Evolutionary conservation across 2,888 invertebrate species (phyloP), one percentile per base, ranked within the genome.

Genomic region (Physocephala rufipes): DNA sequence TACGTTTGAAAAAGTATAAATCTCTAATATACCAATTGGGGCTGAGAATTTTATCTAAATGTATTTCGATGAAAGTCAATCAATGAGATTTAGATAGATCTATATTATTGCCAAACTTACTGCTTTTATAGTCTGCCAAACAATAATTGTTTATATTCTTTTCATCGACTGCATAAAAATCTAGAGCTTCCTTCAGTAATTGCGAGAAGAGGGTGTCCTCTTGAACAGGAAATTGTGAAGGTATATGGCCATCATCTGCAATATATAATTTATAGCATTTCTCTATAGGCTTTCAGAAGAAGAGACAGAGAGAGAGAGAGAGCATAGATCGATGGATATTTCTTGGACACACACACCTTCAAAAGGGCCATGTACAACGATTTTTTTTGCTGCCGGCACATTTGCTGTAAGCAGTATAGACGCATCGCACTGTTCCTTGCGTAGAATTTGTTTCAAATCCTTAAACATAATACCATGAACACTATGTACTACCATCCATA

Each of bases 391-490:
- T 1, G 98, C 97, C 0, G 99, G 99, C 19, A 99, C 98, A 87
- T 99, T 99, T 4, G 99, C 99, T 0, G 99, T 99, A 1, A 99
- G 89, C 75, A 99, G 88, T 80, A 99, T 94, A 0, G 97, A 97
- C 0, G 99, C 97, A 86, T 99, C 99, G 82, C 99, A 99, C 83
- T 99, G 99, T 84, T 99, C 99, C 84, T 99, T 99, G 68, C 99
- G 90, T 75, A 99, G 87, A 76, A 99, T 99, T 87, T 99, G 99
- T 82, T 99, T 99, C 26, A 99, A 88, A 87, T 99, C 99, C 87
- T 99, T 99, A 84, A 99, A 99, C 93, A 97, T 98, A 73, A 99
- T 96, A 21, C 99, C 99, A 82, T 99, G 97, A 0, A 99, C 98
- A 83, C 96, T 97, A 78, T 99, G 99, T 0, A 98, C 97, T 28